Percentiles rank a stretch among this genome's conserved stretches.
These are phyloP conservation scores for Carduelis carduelis DNA, from an alignment of 2,797 vertebrate species.

Conservation along the genomic window DNA sequence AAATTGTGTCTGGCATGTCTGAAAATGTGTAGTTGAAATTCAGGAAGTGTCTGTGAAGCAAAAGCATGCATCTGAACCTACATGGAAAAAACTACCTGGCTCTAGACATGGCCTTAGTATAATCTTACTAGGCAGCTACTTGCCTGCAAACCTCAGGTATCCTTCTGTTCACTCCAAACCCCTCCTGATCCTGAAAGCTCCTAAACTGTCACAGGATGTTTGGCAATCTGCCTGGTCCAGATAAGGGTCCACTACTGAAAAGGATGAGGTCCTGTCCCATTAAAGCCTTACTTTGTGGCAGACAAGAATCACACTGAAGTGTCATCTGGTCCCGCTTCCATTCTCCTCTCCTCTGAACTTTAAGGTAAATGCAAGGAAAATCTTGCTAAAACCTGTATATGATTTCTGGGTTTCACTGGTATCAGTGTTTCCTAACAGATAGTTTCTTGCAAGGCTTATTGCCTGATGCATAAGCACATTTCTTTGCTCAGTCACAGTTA, in stretches of 20 bases:
- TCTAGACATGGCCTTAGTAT: background rate
- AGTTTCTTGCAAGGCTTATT: background rate
- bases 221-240: background rate
- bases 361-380: background rate
- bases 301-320: background rate
- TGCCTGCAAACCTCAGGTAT: background rate
- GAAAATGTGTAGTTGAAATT: background rate
- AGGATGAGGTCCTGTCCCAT: background rate
- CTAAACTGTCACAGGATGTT: background rate
- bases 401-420: background rate
- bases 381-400: background rate
- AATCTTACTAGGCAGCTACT: background rate
- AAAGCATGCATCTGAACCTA: background rate
- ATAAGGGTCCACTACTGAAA: background rate
- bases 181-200: background rate
- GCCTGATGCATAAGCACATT: background rate
- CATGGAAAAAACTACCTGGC: background rate
- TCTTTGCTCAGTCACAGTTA: background rate
- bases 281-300: background rate
- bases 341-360: background rate
- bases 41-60: background rate
- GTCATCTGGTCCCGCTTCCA: background rate
- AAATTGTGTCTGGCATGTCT: background rate
- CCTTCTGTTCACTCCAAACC: background rate
- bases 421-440: background rate